Evolutionary conservation across 2,113 vertebrate species (phyloP).

Genomic region (Alligator sinensis): DNA sequence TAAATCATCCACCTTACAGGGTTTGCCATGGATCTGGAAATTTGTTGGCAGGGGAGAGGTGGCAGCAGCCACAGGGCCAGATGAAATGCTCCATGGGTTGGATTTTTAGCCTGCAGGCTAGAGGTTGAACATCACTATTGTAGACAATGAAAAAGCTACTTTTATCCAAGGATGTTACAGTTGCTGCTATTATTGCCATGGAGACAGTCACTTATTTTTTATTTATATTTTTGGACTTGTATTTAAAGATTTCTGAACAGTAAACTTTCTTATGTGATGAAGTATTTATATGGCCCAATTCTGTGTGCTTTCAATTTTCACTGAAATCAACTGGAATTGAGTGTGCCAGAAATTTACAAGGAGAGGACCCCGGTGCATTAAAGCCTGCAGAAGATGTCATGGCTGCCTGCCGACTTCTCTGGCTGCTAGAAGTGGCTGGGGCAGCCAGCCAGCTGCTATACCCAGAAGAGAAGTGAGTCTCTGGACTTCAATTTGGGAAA

Average conservation of each 20-base stretch:
- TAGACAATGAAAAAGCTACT: background rate
- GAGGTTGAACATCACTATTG: background rate
- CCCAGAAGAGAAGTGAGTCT: constrained; percentile 59
- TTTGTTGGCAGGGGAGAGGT: no score
- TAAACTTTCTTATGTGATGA: background rate
- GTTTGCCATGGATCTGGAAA: no score
- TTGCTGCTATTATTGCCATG: constrained; percentile 2
- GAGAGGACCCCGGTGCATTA: background rate
- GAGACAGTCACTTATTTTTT: background rate
- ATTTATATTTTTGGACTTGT: background rate
- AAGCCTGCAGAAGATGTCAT: constrained; percentile 40
- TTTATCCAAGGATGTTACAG: background rate
- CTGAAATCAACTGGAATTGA: constrained; percentile 18
- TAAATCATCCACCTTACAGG: no score
- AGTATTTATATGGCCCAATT: background rate
- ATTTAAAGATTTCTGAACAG: background rate
- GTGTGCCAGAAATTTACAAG: constrained; percentile 31
- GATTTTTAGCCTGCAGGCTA: no score
- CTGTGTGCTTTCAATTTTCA: background rate
- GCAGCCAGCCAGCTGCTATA: constrained; percentile 63
- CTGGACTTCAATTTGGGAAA: constrained; percentile 67
- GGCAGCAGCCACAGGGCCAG: no score
- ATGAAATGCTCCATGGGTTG: no score
- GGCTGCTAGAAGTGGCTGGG: constrained; percentile 52
- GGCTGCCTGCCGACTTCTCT: constrained; percentile 62